Percentiles rank a stretch among this genome's conserved stretches.
Conservation (phyloP, 2,888 invertebrate genomes). For the Tubulanus polymorphus region DNA sequence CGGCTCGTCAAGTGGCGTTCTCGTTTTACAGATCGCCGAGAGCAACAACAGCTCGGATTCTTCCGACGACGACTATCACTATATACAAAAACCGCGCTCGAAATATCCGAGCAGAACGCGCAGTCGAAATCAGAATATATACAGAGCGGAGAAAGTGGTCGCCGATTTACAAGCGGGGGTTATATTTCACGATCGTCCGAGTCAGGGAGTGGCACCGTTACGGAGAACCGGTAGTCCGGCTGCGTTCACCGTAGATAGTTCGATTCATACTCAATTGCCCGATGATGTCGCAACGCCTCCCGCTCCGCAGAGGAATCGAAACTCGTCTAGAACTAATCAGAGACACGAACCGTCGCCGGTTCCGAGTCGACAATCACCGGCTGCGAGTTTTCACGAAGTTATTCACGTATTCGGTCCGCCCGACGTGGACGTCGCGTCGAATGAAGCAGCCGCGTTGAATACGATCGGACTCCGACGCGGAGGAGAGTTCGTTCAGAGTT, state of each 20-base stretch:
- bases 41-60: constrained; percentile 75
- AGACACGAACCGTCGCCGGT: too few species aligned
- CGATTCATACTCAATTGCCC: too few species aligned
- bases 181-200: constrained; percentile 31
- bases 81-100: constrained; percentile 45
- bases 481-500: too few species aligned
- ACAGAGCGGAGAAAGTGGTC: constrained; percentile 57
- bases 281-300: neutral
- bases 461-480: too few species aligned
- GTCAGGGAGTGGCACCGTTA: neutral
- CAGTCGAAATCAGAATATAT: constrained; percentile 35
- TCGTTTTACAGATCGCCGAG: constrained; percentile 42
- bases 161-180: constrained; percentile 58
- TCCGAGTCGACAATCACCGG: too few species aligned
- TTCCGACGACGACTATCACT: constrained; percentile 65
- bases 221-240: neutral
- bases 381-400: too few species aligned
- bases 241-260: too few species aligned
- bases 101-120: constrained; percentile 49
- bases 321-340: too few species aligned
- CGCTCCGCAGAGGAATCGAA: constrained; percentile 33
- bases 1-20: constrained; percentile 72
- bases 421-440: too few species aligned
- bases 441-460: too few species aligned
- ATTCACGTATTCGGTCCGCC: too few species aligned